A percentile compares a stretch with the other conserved stretches of the same genome.
These are phyloP conservation scores for Amorpha juglandis DNA, from an alignment of 2,888 invertebrate species.

Conservation along the genomic window DNA sequence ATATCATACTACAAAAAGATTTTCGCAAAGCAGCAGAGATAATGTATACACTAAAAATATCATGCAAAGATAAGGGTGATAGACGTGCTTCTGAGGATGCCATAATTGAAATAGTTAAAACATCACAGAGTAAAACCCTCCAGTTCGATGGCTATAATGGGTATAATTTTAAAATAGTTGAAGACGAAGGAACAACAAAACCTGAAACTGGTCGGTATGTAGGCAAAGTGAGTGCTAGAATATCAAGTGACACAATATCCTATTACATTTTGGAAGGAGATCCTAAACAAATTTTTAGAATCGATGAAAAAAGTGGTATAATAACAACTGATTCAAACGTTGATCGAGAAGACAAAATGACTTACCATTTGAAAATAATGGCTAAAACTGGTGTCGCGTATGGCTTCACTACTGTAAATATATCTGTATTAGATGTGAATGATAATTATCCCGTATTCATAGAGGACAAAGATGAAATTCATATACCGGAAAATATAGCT, in stretches of 20 bases:
- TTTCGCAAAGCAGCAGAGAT: constrained; percentile 87
- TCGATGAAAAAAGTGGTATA: constrained; percentile 90
- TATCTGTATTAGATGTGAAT: constrained; percentile 93
- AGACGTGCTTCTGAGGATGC: constrained; percentile 89
- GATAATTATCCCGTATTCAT: constrained; percentile 95
- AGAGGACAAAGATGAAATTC: constrained; percentile 90
- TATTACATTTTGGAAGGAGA: constrained; percentile 94
- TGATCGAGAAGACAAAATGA: constrained; percentile 92
- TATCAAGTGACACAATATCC: constrained; percentile 86
- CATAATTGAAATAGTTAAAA: constrained; percentile 90
- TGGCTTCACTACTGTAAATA: constrained; percentile 91
- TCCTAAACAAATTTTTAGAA: constrained; percentile 89
- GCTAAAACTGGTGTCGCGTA: constrained; percentile 91
- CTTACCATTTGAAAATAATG: constrained; percentile 91
- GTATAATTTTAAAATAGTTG: constrained; percentile 92
- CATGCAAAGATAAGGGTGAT: constrained; percentile 92
- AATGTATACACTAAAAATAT: constrained; percentile 89
- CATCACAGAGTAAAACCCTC: constrained; percentile 88
- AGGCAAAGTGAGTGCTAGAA: constrained; percentile 88
- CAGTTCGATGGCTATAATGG: constrained; percentile 90
- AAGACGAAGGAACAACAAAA: constrained; percentile 89
- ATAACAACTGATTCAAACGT: constrained; percentile 91
- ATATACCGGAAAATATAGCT: constrained; percentile 94
- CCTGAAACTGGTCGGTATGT: constrained; percentile 88
- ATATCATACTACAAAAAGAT: constrained; percentile 87